Base-by-base conservation (phyloP, 2,113 vertebrate genomes). In the Rhea pennata region DNA sequence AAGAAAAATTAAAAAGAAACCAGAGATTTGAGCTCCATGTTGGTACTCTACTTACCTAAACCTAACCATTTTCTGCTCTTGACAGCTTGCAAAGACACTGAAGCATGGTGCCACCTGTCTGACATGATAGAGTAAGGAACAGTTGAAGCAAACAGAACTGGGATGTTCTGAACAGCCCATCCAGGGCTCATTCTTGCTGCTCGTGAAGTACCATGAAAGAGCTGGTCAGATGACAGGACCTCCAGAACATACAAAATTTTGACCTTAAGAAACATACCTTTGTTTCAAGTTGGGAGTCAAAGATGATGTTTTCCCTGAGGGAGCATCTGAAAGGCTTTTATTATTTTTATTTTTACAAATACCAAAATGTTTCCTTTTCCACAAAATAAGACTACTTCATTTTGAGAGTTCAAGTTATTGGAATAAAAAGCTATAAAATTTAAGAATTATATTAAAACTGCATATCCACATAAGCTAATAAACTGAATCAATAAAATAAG, bases 171-270 rank as follows among this genome's bases (percentile, higher is more conserved):
- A 53, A 14, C 5, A 22, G 19, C 31, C 21, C 61, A 36, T 51
- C 50, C 5, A 84, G 56, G 1, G 1, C 6, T 1, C 7, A 6
- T 26, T 23, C 48, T 54, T 10, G 22, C 7, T 44, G 5, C 73
- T 39, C n/a, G 7, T 9, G 1, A 0, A 2, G 56, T 29, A 26
- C 51, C 61, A 14, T 0, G 0, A 5, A 40, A 36, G 36, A 77
- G 33, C 16, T 40, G 33, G n/a, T 33, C 44, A 31, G 80, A 81
- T 71, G 3, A 48, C 20, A 77, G 17, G 46, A 33, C 59, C 58
- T 12, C 9, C 17, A 42, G 17, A 46, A 23, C 21, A 9, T 2
- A 23, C 5, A 33, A 42, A 66, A 50, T 6, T 6, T 67, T 53
- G 15, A 50, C 36, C 10, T 83, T 79, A 31, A 44, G 22, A 56